These are phyloP conservation scores for Dione vanillae DNA, from an alignment of 2,888 invertebrate genomes.

Conservation along the genomic window DNA sequence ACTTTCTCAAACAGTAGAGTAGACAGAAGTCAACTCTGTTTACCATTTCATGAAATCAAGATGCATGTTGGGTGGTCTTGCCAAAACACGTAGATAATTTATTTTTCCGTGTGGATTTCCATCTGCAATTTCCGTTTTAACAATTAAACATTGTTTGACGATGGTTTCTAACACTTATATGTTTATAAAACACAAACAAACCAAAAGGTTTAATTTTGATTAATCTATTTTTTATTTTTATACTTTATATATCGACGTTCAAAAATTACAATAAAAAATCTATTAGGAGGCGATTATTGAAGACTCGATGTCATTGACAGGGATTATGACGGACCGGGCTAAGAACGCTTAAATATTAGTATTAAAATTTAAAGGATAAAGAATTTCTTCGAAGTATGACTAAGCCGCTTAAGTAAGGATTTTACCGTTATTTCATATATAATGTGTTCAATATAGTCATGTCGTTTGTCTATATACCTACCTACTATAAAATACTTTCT, in stretches of 20 bases:
- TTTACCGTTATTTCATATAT: slow-evolving; percentile 28
- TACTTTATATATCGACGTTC: background rate
- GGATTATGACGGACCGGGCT: slow-evolving; percentile 31
- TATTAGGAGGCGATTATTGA: slow-evolving; percentile 23
- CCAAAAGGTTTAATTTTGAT: background rate
- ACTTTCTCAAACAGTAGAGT: too few species aligned
- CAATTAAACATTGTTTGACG: too few species aligned
- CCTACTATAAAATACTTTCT: background rate
- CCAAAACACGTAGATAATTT: too few species aligned
- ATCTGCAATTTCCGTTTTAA: too few species aligned
- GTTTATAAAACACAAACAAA: too few species aligned
- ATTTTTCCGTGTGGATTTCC: too few species aligned
- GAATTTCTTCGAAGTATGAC: slow-evolving; percentile 20
- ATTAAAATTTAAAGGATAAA: slow-evolving; percentile 35
- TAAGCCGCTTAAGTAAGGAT: slow-evolving; percentile 32
- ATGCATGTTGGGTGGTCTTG: too few species aligned
- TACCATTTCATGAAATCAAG: too few species aligned
- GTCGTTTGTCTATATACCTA: background rate
- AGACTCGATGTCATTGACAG: slow-evolving; percentile 28
- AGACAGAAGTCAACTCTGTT: too few species aligned
- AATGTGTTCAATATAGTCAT: background rate
- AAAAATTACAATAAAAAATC: background rate
- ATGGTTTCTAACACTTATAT: too few species aligned
- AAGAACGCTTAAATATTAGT: slow-evolving; percentile 32
- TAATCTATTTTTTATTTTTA: background rate